Evolutionary conservation across 1,140 invertebrate species (phyloP).

Genomic region (Atta colombica): DNA sequence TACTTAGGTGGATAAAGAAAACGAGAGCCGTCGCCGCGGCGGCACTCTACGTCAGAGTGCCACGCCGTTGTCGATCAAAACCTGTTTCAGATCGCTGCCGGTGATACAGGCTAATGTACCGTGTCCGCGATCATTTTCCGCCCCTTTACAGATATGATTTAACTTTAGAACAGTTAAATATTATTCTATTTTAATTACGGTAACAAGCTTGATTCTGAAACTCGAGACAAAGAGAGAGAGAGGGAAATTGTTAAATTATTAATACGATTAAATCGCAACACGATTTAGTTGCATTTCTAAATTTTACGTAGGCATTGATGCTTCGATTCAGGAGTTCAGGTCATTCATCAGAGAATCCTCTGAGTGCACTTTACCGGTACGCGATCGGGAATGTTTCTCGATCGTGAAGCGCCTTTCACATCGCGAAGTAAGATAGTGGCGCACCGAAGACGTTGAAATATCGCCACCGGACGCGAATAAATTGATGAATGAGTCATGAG

Average conservation of each 20-base stretch:
- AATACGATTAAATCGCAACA: neutral
- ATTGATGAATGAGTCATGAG: conserved; percentile 79
- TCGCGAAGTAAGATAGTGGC: conserved; percentile 45
- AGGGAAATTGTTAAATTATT: neutral
- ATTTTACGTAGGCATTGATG: neutral
- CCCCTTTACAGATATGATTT: conserved; percentile 5
- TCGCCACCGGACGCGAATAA: conserved; percentile 77
- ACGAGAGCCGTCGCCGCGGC: conserved; percentile 61
- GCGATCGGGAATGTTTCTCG: neutral
- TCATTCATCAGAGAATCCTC: neutral
- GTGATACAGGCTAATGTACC: conserved; percentile 33
- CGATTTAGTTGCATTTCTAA: neutral
- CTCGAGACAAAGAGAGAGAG: neutral
- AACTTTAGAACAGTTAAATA: conserved; percentile 3
- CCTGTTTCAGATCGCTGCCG: conserved; percentile 57
- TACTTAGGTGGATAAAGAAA: conserved; percentile 75
- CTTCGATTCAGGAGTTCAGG: neutral
- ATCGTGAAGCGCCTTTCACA: conserved; percentile 65
- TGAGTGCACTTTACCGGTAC: neutral
- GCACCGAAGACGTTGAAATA: conserved; percentile 71
- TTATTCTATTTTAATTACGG: conserved; percentile 29
- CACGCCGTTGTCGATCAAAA: conserved; percentile 41
- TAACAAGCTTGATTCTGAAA: conserved; percentile 7
- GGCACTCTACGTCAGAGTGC: conserved; percentile 54
- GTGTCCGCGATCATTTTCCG: conserved; percentile 37